Evolutionary conservation across 2,797 vertebrate genomes (phyloP), one percentile per base, ranked within the genome.

Genomic region (Enteromius viviparus): DNA sequence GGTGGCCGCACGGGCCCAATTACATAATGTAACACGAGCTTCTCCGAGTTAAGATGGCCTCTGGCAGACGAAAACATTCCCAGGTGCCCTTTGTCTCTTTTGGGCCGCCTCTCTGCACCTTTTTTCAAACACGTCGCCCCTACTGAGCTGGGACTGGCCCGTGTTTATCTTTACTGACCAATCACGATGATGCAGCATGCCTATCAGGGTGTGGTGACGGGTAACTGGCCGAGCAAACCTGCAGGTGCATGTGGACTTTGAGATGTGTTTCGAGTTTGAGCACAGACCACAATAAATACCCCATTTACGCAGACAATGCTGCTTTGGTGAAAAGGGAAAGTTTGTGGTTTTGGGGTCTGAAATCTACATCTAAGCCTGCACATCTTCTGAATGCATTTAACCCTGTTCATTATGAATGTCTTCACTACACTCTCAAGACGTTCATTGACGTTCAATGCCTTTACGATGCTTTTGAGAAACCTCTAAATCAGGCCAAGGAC

Each of bases 1-100:
- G 93, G 92, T 91, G 87, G 89, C 93, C 86, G 88, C 76, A 89
- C 88, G 86, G 89, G 86, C 90, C 91, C 90, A 93, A 92, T 95
- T 94, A 92, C 90, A 89, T 90, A 90, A 92, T 90, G 94, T 94
- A 95, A 95, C 91, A 87, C 89, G 93, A 95, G 94, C 90, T 76
- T 84, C 85, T 89, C 89, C 83, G 58, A 87, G 80, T 88, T 87
- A 86, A 88, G 83, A 86, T 86, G 87, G 90, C 89, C 90, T 89
- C 90, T 88, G 80, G 93, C 91, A 88, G 90, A 85, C 87, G 90
- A 93, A 94, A 93, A 92, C 88, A 92, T 93, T 91, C 90, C 87
- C 75, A 82, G 89, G 83, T 91, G 91, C 87, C 91, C 90, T 93
- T 94, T 87, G 87, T 89, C 85, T 90, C 81, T 8, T 71, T 62